A percentile compares a stretch with the other conserved stretches of the same genome.
Conservation (phyloP, 2,113 vertebrate genomes). For the Larimichthys polyactis region DNA sequence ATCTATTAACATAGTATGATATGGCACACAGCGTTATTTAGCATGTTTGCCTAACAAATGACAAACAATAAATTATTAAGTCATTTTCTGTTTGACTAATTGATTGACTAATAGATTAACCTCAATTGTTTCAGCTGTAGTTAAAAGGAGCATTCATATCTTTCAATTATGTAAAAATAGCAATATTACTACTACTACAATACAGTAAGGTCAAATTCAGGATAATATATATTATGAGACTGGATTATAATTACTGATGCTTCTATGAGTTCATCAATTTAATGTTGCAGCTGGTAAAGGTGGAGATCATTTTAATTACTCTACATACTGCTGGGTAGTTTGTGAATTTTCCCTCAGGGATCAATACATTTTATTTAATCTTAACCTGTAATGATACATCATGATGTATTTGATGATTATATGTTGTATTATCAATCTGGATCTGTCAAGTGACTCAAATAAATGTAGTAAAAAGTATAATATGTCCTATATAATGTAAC, state of each 20-base stretch:
- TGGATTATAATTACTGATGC: neutral
- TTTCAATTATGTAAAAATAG: neutral
- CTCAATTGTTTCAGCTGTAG: neutral
- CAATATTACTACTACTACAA: neutral
- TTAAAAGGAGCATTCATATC: neutral
- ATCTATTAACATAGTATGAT: neutral
- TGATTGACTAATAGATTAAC: neutral
- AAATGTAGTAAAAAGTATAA: neutral
- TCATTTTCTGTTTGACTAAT: neutral
- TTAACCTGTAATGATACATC: neutral
- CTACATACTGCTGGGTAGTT: neutral
- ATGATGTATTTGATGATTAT: neutral
- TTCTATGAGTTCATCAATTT: neutral
- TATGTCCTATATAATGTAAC: neutral
- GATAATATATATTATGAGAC: neutral
- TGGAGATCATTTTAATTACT: neutral
- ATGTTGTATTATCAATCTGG: neutral
- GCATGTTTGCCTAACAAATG: neutral
- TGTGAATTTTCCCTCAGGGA: neutral
- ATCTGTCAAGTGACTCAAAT: neutral
- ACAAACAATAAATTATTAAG: neutral
- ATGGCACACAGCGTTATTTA: neutral
- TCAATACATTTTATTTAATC: neutral
- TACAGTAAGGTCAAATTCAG: neutral
- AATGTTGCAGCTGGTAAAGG: neutral